Conservation (phyloP, 2,888 invertebrate genomes). For the Notodonta ziczac region DNA sequence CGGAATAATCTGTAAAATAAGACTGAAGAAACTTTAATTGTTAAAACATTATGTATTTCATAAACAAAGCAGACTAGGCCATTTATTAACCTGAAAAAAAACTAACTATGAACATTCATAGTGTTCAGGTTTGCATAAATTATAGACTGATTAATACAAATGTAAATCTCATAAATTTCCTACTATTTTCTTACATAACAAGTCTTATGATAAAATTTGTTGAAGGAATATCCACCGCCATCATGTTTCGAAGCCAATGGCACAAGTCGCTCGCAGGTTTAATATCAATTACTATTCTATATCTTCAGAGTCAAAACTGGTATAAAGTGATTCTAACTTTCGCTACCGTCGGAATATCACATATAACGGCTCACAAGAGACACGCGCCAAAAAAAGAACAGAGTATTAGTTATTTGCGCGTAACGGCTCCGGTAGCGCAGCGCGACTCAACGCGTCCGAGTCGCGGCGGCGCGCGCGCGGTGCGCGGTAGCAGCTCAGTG, state of each 20-base stretch:
- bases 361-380: conserved; percentile 75
- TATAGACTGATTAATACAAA: neutral
- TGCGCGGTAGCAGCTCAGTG: conserved; percentile 65
- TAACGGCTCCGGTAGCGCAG: conserved; percentile 78
- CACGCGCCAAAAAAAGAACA: conserved; percentile 80
- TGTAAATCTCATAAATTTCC: neutral
- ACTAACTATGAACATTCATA: too few species aligned
- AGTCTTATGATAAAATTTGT: neutral
- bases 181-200: neutral
- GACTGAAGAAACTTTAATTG: neutral
- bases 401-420: conserved; percentile 75
- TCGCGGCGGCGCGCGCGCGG: conserved; percentile 50
- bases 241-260: neutral
- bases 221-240: neutral
- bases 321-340: conserved; percentile 74
- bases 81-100: too few species aligned
- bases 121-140: neutral
- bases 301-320: conserved; percentile 56
- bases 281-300: conserved; percentile 45
- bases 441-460: conserved; percentile 15
- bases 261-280: conserved; percentile 27
- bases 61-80: too few species aligned
- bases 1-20: neutral
- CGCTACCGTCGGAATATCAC: conserved; percentile 71
- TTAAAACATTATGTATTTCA: too few species aligned